phyloP scores from a whole-genome alignment of 1,140 invertebrate genomes.

The Daktulosphaira vitifoliae region DNA sequence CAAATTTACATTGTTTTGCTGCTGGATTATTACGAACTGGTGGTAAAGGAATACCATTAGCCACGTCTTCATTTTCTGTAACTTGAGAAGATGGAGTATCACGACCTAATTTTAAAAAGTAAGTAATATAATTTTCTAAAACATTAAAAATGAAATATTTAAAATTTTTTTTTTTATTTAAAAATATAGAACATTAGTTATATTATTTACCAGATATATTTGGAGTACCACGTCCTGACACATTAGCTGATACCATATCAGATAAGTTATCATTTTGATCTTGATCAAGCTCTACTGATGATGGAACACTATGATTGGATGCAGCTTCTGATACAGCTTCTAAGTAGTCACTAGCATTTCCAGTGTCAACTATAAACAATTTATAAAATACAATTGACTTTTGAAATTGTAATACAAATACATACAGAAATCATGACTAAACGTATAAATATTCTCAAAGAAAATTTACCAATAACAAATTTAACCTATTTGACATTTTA shows the following conservation, averaged over 20 bases:
- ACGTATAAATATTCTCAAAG: too few species aligned
- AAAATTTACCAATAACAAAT: too few species aligned
- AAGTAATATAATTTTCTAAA: too few species aligned
- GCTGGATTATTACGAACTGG: constrained; percentile 50
- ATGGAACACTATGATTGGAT: constrained; percentile 89
- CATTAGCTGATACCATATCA: constrained; percentile 86
- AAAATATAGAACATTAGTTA: neutral
- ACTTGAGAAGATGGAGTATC: constrained; percentile 92
- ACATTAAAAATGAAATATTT: too few species aligned
- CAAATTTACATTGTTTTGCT: constrained; percentile 71
- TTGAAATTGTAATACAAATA: too few species aligned
- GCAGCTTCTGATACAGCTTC: constrained; percentile 91
- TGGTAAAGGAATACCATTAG: constrained; percentile 34
- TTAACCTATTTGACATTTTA: too few species aligned
- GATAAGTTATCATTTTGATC: constrained; percentile 85
- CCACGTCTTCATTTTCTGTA: constrained; percentile 58
- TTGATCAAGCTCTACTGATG: constrained; percentile 76
- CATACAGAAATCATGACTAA: too few species aligned
- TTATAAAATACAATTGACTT: too few species aligned
- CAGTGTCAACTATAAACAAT: constrained; percentile 40
- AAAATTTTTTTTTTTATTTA: too few species aligned
- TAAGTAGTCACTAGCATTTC: constrained; percentile 85
- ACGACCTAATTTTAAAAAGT: constrained; percentile 65
- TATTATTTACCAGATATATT: constrained; percentile 72
- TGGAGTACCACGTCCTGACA: constrained; percentile 76